Base-by-base conservation (phyloP, 1,140 invertebrate genomes). In the Ditylenchus dipsaci region DNA sequence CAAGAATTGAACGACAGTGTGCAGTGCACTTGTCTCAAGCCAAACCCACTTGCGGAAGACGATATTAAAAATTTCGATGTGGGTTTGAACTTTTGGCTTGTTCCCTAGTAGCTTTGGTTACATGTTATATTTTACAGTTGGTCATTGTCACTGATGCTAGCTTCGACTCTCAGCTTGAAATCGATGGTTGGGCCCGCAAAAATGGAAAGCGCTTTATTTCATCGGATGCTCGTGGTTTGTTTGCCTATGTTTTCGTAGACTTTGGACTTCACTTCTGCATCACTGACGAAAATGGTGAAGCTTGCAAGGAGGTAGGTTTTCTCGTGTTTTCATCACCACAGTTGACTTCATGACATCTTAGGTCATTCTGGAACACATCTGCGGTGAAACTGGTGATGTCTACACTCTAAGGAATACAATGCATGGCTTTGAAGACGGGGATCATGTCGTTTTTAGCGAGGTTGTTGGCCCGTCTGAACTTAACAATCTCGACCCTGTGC, bases 1-100 rank as follows among this genome's bases (percentile, higher is more conserved):
- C 87, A 90, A 0, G 93, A 97, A 83, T 85, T 98, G 1, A 99
- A 98, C 83, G 90, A 87, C 71, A 97, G 97, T 84, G 95, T 97
- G 17, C 88, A 90, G 45, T 92, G 92, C 26, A 73, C 73, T 15
- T 38, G 33, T 11, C 82, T 88, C 7, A 87, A 89, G 76, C 89
- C 88, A 5, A 90, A 89, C 0, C 74, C 87, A 0, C 84, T 97
- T 3, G 89, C 87, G n/a, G 89, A 91, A 69, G 90, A 91, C 0
- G 89, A 90, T 75, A 83, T 97, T 8, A 88, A 88, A 69, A 88
- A 90, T 70, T 95, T 91, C 78, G 85, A 86, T 78, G 87, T 87
- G 74, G 77, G 77, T 68, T 17, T 33, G 65, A 56, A 56, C 29
- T 56, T 56, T 56, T 5, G 9, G 13, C 21, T 38, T 5, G 33